These are phyloP conservation scores for Pseudopleuronectes americanus DNA, from an alignment of 2,797 vertebrate species.

Conservation along the genomic window DNA sequence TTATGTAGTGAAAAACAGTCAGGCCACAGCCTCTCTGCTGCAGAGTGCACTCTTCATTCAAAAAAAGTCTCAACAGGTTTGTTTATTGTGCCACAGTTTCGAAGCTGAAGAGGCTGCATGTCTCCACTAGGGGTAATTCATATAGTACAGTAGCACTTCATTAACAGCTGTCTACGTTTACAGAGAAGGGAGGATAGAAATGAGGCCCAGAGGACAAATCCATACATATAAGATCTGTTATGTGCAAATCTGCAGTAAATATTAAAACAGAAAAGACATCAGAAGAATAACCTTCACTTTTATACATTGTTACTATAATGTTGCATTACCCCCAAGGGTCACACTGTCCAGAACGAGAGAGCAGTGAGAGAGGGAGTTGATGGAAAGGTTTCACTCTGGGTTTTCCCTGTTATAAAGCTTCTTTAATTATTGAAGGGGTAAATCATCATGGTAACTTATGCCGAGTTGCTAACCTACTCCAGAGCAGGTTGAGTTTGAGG, in stretches of 20 bases:
- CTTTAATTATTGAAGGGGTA: too few species aligned
- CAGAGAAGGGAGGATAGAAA: conserved; percentile 21
- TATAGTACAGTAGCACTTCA: not conserved
- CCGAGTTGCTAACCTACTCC: too few species aligned
- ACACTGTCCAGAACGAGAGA: not conserved
- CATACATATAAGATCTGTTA: conserved; percentile 19
- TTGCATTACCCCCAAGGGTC: not conserved
- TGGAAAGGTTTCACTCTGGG: too few species aligned
- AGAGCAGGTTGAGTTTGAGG: too few species aligned
- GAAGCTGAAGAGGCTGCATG: not conserved
- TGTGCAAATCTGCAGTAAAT: conserved; percentile 1
- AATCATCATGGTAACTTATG: too few species aligned
- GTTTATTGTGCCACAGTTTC: conserved; percentile 15
- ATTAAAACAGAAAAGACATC: not conserved
- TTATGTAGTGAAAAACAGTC: too few species aligned
- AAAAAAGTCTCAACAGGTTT: too few species aligned
- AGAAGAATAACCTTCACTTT: not conserved
- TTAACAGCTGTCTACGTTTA: conserved; percentile 29
- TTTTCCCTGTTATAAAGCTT: too few species aligned
- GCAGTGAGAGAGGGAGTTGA: not conserved
- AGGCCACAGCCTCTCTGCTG: too few species aligned
- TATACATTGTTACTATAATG: not conserved
- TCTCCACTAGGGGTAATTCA: conserved; percentile 19
- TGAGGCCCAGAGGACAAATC: conserved; percentile 22
- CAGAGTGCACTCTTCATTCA: too few species aligned